Conservation (phyloP, 2,797 vertebrate species). For the Prionace glauca region DNA sequence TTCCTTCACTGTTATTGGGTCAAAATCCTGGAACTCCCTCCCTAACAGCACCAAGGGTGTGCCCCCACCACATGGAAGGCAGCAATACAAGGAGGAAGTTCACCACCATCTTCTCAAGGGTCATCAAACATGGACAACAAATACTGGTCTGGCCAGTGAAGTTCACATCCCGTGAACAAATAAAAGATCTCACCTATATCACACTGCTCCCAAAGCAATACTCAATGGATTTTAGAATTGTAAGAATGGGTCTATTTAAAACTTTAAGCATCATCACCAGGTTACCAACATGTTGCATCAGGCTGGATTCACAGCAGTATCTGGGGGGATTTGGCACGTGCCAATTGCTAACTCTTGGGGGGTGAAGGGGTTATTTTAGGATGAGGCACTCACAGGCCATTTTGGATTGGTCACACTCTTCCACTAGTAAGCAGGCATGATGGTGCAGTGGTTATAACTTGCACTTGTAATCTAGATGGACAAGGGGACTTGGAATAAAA, state of each 20-base stretch:
- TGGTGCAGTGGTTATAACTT: background rate
- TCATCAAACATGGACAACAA: too few relatives aligned
- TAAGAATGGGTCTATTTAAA: background rate
- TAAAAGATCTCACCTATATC: background rate
- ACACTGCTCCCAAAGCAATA: background rate
- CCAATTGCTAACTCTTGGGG: background rate
- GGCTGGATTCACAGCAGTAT: background rate
- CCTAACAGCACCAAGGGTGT: too few relatives aligned
- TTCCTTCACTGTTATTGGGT: too few relatives aligned
- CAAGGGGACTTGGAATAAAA: background rate
- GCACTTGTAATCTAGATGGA: background rate
- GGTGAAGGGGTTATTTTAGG: too few relatives aligned
- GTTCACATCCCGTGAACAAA: background rate
- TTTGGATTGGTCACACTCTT: background rate
- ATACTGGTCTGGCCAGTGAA: too few relatives aligned
- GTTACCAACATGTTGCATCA: background rate
- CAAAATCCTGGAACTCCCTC: too few relatives aligned
- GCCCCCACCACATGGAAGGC: too few relatives aligned
- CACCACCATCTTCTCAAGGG: too few relatives aligned
- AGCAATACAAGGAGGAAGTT: too few relatives aligned
- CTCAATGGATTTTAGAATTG: background rate
- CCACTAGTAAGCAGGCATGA: background rate
- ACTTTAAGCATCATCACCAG: background rate
- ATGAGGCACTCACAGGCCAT: too few relatives aligned
- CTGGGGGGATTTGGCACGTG: background rate